Evolutionary conservation across 2,797 vertebrate species (phyloP).

Genomic region (Muraenolepis orangiensis): DNA sequence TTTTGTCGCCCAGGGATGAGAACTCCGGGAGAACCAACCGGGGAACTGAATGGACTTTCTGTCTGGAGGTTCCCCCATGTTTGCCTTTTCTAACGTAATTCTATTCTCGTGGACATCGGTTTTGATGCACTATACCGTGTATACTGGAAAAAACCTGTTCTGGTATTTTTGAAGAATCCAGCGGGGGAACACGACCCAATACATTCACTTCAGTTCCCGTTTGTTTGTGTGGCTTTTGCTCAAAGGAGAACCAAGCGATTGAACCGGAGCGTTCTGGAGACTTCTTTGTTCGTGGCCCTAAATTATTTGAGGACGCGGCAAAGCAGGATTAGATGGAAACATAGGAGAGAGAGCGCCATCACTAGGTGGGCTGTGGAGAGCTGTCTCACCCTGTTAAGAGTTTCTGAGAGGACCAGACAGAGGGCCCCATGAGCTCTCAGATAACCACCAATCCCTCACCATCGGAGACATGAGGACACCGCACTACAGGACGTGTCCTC

Average conservation of each 20-base stretch:
- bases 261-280: not conserved
- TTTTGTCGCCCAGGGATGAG: too few relatives aligned
- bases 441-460: too few relatives aligned
- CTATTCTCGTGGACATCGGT: too few relatives aligned
- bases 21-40: not conserved
- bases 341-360: too few relatives aligned
- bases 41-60: not conserved
- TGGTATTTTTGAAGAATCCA: not conserved
- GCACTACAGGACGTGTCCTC: not conserved
- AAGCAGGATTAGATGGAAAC: not conserved
- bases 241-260: not conserved
- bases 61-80: too few relatives aligned
- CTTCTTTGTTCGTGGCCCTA: too few relatives aligned
- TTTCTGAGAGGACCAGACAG: not conserved
- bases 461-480: too few relatives aligned
- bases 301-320: not conserved
- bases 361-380: too few relatives aligned
- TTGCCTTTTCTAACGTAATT: too few relatives aligned
- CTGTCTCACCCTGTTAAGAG: not conserved
- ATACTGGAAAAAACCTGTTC: not conserved
- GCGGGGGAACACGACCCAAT: not conserved
- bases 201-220: not conserved
- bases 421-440: not conserved
- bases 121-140: not conserved
- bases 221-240: too few relatives aligned